These are phyloP conservation scores for Aulostomus chinensis DNA, from an alignment of 2,797 vertebrate species.

Conservation along the genomic window DNA sequence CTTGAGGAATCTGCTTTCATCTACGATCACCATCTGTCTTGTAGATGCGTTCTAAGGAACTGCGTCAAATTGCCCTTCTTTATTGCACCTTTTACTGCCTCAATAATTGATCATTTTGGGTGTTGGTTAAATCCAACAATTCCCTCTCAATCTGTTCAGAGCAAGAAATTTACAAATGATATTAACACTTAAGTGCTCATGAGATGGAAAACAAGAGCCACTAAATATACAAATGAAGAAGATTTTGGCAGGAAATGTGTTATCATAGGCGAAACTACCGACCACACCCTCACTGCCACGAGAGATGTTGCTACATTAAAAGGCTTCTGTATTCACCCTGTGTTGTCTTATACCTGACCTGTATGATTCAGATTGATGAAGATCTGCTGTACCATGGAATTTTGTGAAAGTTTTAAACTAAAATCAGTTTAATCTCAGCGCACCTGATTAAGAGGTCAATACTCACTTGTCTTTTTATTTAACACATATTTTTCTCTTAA, in stretches of 20 bases:
- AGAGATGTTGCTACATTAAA: constrained; percentile 31
- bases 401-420: not conserved
- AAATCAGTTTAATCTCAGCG: not conserved
- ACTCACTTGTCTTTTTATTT: not conserved
- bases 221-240: constrained; percentile 8
- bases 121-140: no score
- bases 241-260: constrained; percentile 38
- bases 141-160: no score
- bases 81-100: no score
- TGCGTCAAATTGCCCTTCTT: no score
- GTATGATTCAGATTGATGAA: no score
- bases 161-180: not conserved
- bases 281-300: constrained; percentile 65
- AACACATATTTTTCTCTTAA: not conserved
- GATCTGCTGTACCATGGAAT: no score
- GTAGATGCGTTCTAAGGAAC: no score
- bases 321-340: not conserved
- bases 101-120: no score
- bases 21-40: no score
- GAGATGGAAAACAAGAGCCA: not conserved
- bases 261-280: constrained; percentile 61
- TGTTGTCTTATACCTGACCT: constrained; percentile 6
- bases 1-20: no score
- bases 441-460: no score
- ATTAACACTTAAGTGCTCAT: not conserved